Percentiles rank a stretch among this genome's conserved stretches.
These are phyloP conservation scores for Amniataba percoides DNA, from an alignment of 2,797 vertebrate species.

Conservation along the genomic window DNA sequence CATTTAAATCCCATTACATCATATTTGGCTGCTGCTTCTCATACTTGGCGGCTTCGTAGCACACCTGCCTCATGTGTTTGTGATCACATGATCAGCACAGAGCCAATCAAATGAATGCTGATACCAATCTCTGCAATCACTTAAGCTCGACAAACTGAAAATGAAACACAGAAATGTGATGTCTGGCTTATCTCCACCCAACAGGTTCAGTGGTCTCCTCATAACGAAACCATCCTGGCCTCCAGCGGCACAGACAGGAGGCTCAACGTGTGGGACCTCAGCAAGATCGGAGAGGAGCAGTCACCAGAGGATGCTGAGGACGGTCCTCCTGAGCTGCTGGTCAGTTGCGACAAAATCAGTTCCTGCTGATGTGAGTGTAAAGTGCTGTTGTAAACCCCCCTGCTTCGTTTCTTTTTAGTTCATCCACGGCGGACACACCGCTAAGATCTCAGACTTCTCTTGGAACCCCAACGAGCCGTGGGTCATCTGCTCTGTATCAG, in stretches of 20 bases:
- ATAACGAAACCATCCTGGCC: constrained; percentile 98
- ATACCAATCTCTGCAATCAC: too few species aligned
- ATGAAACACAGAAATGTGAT: background rate
- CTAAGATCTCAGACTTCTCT: constrained; percentile 96
- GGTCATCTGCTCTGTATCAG: constrained; percentile 96
- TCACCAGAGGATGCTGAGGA: constrained; percentile 98
- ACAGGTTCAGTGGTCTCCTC: constrained; percentile 98
- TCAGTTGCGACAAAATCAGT: constrained; percentile 71
- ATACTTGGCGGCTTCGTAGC: too few species aligned
- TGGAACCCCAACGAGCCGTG: constrained; percentile 98
- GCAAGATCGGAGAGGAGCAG: constrained; percentile 99
- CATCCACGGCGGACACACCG: constrained; percentile 96
- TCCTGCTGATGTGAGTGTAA: background rate
- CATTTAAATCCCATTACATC: too few species aligned
- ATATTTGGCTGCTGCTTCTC: too few species aligned
- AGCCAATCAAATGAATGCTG: too few species aligned
- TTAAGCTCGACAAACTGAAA: too few species aligned
- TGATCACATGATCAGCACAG: too few species aligned
- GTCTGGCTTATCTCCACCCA: background rate
- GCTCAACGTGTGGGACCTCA: constrained; percentile 98
- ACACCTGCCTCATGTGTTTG: too few species aligned
- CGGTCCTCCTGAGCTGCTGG: constrained; percentile 96
- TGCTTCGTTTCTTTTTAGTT: constrained; percentile 83
- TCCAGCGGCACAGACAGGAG: constrained; percentile 97
- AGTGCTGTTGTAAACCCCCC: background rate